Base-by-base conservation (phyloP, 2,797 vertebrate species). In the Pangasius mekongensis region DNA sequence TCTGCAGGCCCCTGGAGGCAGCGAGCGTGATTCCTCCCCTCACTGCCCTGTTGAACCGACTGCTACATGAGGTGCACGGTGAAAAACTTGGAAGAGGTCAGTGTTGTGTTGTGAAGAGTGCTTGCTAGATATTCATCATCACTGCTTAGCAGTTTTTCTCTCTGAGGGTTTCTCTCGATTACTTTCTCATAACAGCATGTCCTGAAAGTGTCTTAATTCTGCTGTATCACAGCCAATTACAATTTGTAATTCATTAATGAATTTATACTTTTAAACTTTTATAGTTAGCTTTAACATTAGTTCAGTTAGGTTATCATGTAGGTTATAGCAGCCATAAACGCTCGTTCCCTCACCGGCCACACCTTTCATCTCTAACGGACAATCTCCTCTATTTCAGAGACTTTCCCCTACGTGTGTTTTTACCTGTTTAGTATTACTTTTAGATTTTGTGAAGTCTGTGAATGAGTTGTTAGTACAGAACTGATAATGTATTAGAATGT, bases 21-120 rank as follows among this genome's bases (percentile, higher is more conserved):
- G 94, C 95, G 30, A 92, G 86, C 3, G 94, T 97, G 20, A 83
- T 97, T 77, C 94, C 95, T 0, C 64, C 24, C 3, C 92, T 98
- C 87, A 93, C 95, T 0, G 83, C 92, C 85, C 95, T 97, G 84
- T 90, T 96, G 82, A 96, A 97, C 86, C 94, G 90, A 83, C 94
- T 99, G 36, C 95, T 99, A 91, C 83, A 83, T 89, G 93, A 95
- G 85, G 94, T 98, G 60, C 95, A 96, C 73, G 92, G 91, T 67
- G 96, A 94, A 88, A 94, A 82, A 24, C 92, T 96, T 76, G 94
- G 93, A 39, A 97, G 95, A 97, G 98, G 99, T 99, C 89, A 94
- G 96, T 93, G 0, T 24, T 39, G 20, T 27, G 22, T 43, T 43
- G 43, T 43, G 43, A 81, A 47, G 20, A 81, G 22, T 27, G 36